Evolutionary conservation across 2,797 vertebrate species (phyloP), one percentile per base, ranked within the genome.

Genomic region (Chelon labrosus): DNA sequence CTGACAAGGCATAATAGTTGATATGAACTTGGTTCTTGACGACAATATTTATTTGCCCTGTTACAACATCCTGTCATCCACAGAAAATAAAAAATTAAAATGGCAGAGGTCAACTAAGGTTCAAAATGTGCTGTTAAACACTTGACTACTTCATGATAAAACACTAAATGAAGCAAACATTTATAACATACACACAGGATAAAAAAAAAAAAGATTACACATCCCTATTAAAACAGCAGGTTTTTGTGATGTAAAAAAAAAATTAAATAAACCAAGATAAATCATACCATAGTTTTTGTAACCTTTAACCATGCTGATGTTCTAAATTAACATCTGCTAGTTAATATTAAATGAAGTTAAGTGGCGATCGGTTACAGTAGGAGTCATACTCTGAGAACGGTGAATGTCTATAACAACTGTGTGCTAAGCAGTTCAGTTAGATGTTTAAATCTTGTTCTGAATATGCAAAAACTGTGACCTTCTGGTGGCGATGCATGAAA

Each of bases 101-200:
- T 61, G 55, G 42, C 49, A 72, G 11, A 67, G 20, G 39, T 69
- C 46, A 44, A 25, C 10, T 11, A n/a, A 59, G 49, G 56, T 63
- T 65, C 14, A 67, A 2, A 41, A 13, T 39, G 14, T 55, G 41
- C n/a, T 10, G 41, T 42, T 65, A 38, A 25, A 5, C 42, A 27
- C 50, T 61, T 20, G 58, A 51, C 25, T 7, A 11, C 5, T 11
- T 39, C 37, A 46, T 4, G 0, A 1, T 31, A 13, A 16, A 25
- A 20, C 22, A 52, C 31, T 35, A 37, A 22, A 49, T 7, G 41
- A 16, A 42, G 13, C 4, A 3, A 25, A 41, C 31, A 31, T 31
- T 31, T 31, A 31, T 31, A 31, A 31, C 7, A 7, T 31, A 31
- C 4, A 31, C 7, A 7, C 31, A 31, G 31, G 31, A 31, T 31